phyloP scores from a whole-genome alignment of 2,888 invertebrate genomes.

The Drosophila nr. medialis region DNA sequence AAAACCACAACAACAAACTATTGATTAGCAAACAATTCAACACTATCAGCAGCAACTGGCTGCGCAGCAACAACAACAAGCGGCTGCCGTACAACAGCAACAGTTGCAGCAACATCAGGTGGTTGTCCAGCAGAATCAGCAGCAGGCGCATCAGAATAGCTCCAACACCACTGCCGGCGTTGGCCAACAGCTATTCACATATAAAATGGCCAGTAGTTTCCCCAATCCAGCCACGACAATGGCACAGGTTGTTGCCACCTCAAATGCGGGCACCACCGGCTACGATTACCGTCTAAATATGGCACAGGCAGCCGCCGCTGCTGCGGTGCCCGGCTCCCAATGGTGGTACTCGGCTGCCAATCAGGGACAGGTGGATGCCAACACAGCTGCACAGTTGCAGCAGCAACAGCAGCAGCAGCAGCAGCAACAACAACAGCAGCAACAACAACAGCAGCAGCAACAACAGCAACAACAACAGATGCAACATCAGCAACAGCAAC shows the following conservation, averaged over 20 bases:
- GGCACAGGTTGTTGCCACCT: slow-evolving; percentile 88
- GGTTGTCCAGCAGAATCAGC: slow-evolving; percentile 85
- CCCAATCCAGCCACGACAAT: slow-evolving; percentile 89
- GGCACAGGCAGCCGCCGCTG: slow-evolving; percentile 85
- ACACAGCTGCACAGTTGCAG: slow-evolving; percentile 87
- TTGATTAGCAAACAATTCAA: slow-evolving; percentile 85
- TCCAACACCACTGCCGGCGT: slow-evolving; percentile 87
- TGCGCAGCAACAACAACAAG: slow-evolving; percentile 85
- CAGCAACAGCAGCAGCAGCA: slow-evolving; percentile 86
- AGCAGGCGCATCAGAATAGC: slow-evolving; percentile 86
- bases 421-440: slow-evolving; percentile 84
- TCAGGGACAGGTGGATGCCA: slow-evolving; percentile 86
- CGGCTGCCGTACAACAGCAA: slow-evolving; percentile 84
- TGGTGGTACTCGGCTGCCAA: slow-evolving; percentile 91
- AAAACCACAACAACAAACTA: slow-evolving; percentile 85
- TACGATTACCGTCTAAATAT: slow-evolving; percentile 91
- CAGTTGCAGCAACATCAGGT: slow-evolving; percentile 85
- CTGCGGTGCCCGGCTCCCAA: slow-evolving; percentile 88
- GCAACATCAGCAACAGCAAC: slow-evolving; percentile 85
- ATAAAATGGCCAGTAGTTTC: slow-evolving; percentile 94
- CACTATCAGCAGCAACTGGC: slow-evolving; percentile 86
- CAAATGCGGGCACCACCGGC: slow-evolving; percentile 87
- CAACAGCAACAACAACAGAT: slow-evolving; percentile 85
- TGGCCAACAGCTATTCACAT: slow-evolving; percentile 91
- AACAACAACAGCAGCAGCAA: slow-evolving; percentile 84